Conservation (phyloP, 2,797 vertebrate species). For the Steatocranus sp. region DNA sequence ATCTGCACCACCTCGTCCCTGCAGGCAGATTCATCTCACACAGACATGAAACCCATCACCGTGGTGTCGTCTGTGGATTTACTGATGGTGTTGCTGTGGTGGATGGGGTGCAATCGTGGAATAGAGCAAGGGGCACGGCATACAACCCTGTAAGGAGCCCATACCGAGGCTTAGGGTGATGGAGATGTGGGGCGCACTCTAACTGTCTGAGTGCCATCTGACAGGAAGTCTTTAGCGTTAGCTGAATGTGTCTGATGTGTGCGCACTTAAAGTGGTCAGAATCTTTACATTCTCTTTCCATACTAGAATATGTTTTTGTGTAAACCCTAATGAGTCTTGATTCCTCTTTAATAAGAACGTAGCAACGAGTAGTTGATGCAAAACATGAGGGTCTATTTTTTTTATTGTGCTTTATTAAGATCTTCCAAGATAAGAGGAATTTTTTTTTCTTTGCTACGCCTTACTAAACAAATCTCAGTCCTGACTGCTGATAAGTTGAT, state of each 20-base stretch:
- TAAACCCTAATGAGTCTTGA: not conserved
- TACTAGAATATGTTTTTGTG: not conserved
- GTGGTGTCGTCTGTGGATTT: not conserved
- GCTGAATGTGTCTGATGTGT: not conserved
- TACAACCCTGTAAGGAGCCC: not conserved
- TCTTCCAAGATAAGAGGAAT: not conserved
- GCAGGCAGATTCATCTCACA: not conserved
- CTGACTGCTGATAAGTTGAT: not conserved
- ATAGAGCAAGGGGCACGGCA: not conserved
- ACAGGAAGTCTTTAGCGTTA: not conserved
- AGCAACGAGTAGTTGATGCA: not conserved
- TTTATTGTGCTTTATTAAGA: not conserved
- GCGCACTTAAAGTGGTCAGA: not conserved
- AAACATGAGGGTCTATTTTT: not conserved
- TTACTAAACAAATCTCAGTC: not conserved
- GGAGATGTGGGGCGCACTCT: not conserved
- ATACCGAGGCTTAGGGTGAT: not conserved
- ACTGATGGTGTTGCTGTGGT: not conserved
- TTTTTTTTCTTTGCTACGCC: not conserved
- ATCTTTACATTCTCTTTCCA: not conserved
- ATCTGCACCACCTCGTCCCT: not conserved
- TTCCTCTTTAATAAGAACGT: not conserved
- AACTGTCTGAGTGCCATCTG: not conserved
- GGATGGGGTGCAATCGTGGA: not conserved
- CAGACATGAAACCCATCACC: not conserved